Evolutionary conservation across 2,888 invertebrate genomes (phyloP), one percentile per base, ranked within the genome.

Genomic region (Zygogramma bicolorata): DNA sequence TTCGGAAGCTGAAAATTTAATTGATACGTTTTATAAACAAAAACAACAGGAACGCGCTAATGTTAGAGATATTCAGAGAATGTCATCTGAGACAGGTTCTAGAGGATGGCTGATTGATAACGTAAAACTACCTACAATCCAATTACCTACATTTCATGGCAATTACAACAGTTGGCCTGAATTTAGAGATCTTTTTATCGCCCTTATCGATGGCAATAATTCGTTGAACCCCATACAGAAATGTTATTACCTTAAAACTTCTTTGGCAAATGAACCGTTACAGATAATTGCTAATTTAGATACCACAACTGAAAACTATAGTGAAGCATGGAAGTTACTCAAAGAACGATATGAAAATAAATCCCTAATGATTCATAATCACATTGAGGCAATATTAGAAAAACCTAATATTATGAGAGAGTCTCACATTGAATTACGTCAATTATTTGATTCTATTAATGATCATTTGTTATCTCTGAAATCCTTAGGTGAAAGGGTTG

Each of bases 181-280:
- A 31, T 74, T 71, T 60, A 58, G 49, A 15, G 71, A 74, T 49
- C 38, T 63, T 2, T 74, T 74, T 49, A 42, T 27, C 3, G 63
- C 49, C 25, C 34, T 65, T 25, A 10, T 65, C 7, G 27, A 65
- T 65, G 5, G 18, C n/a, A 65, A 46, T 46, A 13, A 34, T 18
- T 42, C 42, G 15, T 18, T 65, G 22, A 65, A 25, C 13, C 15
- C 27, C 1, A 46, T 65, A 8, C 46, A 66, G n/a, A 65, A 63
- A 31, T 70, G 40, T 70, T 70, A 70, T 13, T 65, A 70, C 15
- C 38, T 70, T 7, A 67, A 40, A 63, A 63, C n/a, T 20, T 58
- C 22, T 40, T 29, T 42, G 6, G 38, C n/a, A 10, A 27, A 31
- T 22, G 58, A 68, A 18, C 29, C 40, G 6, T 34, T 13, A 18